Conservation (phyloP, 2,888 invertebrate species). For the Matsumyia berberina region DNA sequence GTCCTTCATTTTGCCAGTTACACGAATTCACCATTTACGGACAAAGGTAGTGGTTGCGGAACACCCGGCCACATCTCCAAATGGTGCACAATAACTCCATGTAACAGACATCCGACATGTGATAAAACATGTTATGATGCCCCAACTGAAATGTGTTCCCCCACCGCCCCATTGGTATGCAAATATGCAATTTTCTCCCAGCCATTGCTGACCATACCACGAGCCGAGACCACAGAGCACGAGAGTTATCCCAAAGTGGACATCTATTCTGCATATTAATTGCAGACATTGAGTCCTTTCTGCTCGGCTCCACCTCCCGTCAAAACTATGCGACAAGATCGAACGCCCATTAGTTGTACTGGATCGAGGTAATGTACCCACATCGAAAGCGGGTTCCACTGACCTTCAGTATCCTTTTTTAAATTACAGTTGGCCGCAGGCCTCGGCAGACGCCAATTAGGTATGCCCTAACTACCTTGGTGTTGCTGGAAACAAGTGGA, state of each 20-base stretch:
- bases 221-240: slow-evolving; percentile 45
- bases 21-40: slow-evolving; percentile 60
- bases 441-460: slow-evolving; percentile 63
- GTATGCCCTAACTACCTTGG: slow-evolving; percentile 52
- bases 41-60: slow-evolving; percentile 24
- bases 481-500: slow-evolving; percentile 59
- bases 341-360: slow-evolving; percentile 25
- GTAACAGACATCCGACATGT: slow-evolving; percentile 73
- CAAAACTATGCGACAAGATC: slow-evolving; percentile 14
- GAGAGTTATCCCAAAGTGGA: slow-evolving; percentile 56
- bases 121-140: slow-evolving; percentile 74
- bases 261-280: slow-evolving; percentile 72
- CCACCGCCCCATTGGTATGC: slow-evolving; percentile 35
- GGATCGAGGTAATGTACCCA: slow-evolving; percentile 37
- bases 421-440: slow-evolving; percentile 64
- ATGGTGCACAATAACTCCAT: slow-evolving; percentile 54
- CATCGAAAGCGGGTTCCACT: slow-evolving; percentile 56
- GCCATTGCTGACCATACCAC: neutral
- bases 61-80: slow-evolving; percentile 37
- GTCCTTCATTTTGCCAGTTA: slow-evolving; percentile 68
- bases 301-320: slow-evolving; percentile 16
- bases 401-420: slow-evolving; percentile 68
- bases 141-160: slow-evolving; percentile 24
- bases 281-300: slow-evolving; percentile 63
- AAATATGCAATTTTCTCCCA: slow-evolving; percentile 62